These are phyloP conservation scores for Drosophila formosana DNA, from an alignment of 2,888 invertebrate species.

Conservation along the genomic window DNA sequence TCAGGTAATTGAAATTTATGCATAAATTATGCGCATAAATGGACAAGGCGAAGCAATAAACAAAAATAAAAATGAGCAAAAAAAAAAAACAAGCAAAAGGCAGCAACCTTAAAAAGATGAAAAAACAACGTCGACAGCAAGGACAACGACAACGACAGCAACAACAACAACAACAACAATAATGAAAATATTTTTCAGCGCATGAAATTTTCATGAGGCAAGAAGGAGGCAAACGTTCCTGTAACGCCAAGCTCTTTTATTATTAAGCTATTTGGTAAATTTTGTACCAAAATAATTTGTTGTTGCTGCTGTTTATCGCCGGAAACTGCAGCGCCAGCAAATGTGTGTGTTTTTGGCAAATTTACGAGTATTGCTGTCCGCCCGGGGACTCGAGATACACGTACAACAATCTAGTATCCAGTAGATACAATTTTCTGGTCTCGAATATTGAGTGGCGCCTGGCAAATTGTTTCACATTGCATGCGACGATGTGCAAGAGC, in stretches of 20 bases:
- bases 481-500: slow-evolving; percentile 4
- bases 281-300: slow-evolving; percentile 19
- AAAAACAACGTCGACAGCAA: slow-evolving; percentile 9
- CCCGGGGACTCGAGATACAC: slow-evolving; percentile 8
- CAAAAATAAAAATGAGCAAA: slow-evolving; percentile 56
- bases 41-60: slow-evolving; percentile 73
- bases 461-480: slow-evolving; percentile 54
- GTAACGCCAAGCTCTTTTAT: slow-evolving; percentile 45
- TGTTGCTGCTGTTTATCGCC: background rate
- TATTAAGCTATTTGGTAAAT: slow-evolving; percentile 69
- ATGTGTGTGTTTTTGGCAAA: slow-evolving; percentile 39
- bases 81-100: slow-evolving; percentile 16
- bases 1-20: slow-evolving; percentile 76
- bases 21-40: slow-evolving; percentile 79
- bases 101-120: slow-evolving; percentile 2
- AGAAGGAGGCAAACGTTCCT: slow-evolving; percentile 10
- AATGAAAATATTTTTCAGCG: slow-evolving; percentile 46
- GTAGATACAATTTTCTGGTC: slow-evolving; percentile 44
- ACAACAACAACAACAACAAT: slow-evolving; percentile 14
- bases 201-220: slow-evolving; percentile 71
- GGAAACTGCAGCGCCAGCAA: slow-evolving; percentile 33
- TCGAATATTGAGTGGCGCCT: slow-evolving; percentile 44
- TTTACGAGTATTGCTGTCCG: slow-evolving; percentile 31
- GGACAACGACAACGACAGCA: background rate
- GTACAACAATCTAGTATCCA: slow-evolving; percentile 27